Evolutionary conservation across 1,140 invertebrate genomes (phyloP).

Genomic region (Cydia splendana): DNA sequence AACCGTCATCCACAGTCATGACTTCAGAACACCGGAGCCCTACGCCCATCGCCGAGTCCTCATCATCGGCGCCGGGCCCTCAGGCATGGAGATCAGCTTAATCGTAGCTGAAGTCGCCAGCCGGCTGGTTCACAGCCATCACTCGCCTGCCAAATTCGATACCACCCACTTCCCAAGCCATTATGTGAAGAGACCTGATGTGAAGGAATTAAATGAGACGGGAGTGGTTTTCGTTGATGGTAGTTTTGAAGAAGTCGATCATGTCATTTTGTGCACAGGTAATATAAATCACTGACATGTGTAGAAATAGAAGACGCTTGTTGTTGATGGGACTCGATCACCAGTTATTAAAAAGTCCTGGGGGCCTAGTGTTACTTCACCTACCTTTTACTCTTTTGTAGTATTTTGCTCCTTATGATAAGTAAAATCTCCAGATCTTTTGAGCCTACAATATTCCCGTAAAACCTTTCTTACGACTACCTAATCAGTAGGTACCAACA

Average conservation of each 20-base stretch:
- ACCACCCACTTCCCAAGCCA: conserved; percentile 82
- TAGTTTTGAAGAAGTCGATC: conserved; percentile 82
- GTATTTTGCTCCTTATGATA: no score
- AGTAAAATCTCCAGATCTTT: no score
- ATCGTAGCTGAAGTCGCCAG: conserved; percentile 85
- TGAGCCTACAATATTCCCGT: no score
- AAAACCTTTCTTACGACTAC: no score
- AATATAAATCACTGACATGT: conserved; percentile 25
- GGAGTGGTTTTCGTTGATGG: conserved; percentile 83
- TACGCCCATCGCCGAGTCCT: conserved; percentile 85
- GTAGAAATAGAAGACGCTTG: neutral
- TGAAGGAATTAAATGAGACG: conserved; percentile 81
- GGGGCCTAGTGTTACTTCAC: no score
- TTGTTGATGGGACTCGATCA: no score
- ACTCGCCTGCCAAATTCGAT: conserved; percentile 70
- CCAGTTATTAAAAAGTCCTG: no score
- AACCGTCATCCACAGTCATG: conserved; percentile 88
- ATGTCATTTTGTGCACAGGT: conserved; percentile 91
- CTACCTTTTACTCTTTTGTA: no score
- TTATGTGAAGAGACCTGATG: conserved; percentile 83
- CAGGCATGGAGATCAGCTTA: conserved; percentile 90
- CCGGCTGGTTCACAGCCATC: conserved; percentile 85
- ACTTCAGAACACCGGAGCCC: conserved; percentile 86
- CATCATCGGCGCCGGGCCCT: conserved; percentile 91
- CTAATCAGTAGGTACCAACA: no score